Evolutionary conservation across 1,140 invertebrate genomes (phyloP), one percentile per base, ranked within the genome.

Genomic region (Formica selysi): DNA sequence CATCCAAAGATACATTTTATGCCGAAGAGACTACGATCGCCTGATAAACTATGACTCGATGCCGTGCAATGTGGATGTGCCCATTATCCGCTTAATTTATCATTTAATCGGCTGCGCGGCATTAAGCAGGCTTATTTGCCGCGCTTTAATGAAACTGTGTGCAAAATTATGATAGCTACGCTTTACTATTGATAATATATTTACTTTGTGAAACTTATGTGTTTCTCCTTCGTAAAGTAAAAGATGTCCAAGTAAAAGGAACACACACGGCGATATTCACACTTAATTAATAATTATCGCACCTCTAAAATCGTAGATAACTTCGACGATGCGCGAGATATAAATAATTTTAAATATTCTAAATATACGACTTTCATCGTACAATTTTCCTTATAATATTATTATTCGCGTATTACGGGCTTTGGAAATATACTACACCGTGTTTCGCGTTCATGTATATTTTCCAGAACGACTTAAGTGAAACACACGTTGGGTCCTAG

Each of bases 101-200:
- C 38, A 32, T 86, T 86, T 87, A 86, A 86, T 78, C 70, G 70
- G 36, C 65, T 10, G 1, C 51, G 16, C 19, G 13, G 7, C 19
- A 26, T 74, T 51, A 59, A 74, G 26, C 6, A 57, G 19, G 38
- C 13, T 84, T 19, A 32, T 19, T 44, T 16, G 68, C 36, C 19
- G 19, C 8, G 13, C 44, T 85, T 86, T 76, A 85, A 76, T 68
- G 62, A 85, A 29, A 54, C 54, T 54, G 16, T 68, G 5, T 61
- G 10, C 57, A 29, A 62, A 16, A 76, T 62, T 76, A 62, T n/a
- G 62, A 59, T 19, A 38, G 32, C 32, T 16, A 74, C 32, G 13
- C 22, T n/a, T 11, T 74, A 38, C n/a, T 57, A 29, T 57, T 26
- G 36, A 22, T 22, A 48, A 48, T 67, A 22, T 48, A 78, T 76